A percentile compares a stretch with the other conserved stretches of the same genome.
Evolutionary conservation across 2,797 vertebrate genomes (phyloP).

Genomic region (Etheostoma perlongum): DNA sequence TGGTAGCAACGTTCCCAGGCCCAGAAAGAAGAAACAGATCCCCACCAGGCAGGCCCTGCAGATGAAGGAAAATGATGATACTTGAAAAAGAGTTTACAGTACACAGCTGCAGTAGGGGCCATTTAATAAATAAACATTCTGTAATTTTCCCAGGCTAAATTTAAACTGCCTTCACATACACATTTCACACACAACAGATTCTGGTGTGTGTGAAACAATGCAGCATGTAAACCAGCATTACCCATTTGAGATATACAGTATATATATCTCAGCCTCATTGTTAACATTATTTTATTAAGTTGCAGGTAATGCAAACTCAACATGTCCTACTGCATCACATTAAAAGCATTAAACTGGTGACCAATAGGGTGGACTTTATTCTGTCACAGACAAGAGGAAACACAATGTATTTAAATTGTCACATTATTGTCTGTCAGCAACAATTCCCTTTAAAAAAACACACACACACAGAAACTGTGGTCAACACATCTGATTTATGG

Average conservation of each 20-base stretch:
- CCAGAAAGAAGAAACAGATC: conserved; percentile 89
- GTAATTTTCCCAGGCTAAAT: not conserved
- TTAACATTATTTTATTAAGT: too few relatives aligned
- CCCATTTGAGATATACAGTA: not conserved
- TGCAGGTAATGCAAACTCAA: too few relatives aligned
- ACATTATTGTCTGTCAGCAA: not conserved
- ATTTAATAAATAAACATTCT: not conserved
- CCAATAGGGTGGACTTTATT: too few relatives aligned
- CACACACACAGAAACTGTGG: conserved; percentile 2
- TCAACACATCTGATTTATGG: not conserved
- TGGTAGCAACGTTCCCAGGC: conserved; percentile 91
- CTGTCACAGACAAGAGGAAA: not conserved
- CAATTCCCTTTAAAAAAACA: not conserved
- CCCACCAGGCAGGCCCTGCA: conserved; percentile 82
- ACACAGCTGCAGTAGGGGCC: not conserved
- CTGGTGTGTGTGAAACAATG: not conserved
- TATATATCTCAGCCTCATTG: not conserved
- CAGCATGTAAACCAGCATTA: not conserved
- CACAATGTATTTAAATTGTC: not conserved
- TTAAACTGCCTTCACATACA: not conserved
- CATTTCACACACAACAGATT: not conserved
- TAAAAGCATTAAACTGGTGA: too few relatives aligned
- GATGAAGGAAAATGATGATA: not conserved
- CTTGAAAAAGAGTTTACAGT: not conserved
- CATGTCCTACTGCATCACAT: too few relatives aligned